Evolutionary conservation across 2,888 invertebrate species (phyloP).

Genomic region (Pseudococcus viburni): DNA sequence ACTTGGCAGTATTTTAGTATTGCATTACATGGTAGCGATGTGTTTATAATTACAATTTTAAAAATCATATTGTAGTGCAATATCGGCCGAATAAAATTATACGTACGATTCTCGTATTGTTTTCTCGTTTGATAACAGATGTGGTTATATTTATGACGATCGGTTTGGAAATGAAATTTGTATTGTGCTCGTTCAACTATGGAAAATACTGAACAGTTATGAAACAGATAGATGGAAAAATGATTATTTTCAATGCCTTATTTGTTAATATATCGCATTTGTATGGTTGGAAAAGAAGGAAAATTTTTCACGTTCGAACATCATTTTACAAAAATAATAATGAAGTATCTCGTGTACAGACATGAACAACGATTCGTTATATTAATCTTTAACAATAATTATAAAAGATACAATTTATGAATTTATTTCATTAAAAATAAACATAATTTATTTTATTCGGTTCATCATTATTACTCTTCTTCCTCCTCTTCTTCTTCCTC

Average conservation of each 20-base stretch:
- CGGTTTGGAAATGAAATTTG: not conserved
- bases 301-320: not conserved
- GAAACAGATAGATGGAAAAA: not conserved
- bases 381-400: slow-evolving; percentile 47
- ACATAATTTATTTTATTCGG: slow-evolving; percentile 6
- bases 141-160: not conserved
- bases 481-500: slow-evolving; percentile 68
- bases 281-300: not conserved
- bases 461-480: slow-evolving; percentile 66
- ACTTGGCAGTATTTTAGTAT: slow-evolving; percentile 45
- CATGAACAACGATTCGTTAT: not conserved
- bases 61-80: not conserved
- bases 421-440: slow-evolving; percentile 44
- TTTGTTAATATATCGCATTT: not conserved
- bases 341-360: not conserved
- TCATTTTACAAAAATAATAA: not conserved
- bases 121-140: not conserved
- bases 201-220: not conserved
- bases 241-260: not conserved
- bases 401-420: slow-evolving; percentile 47
- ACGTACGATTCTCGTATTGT: not conserved
- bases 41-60: not conserved
- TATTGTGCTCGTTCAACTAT: not conserved
- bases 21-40: slow-evolving; percentile 39
- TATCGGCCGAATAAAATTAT: not conserved